Conservation (phyloP, 2,113 vertebrate species). For the Chauna torquata region DNA sequence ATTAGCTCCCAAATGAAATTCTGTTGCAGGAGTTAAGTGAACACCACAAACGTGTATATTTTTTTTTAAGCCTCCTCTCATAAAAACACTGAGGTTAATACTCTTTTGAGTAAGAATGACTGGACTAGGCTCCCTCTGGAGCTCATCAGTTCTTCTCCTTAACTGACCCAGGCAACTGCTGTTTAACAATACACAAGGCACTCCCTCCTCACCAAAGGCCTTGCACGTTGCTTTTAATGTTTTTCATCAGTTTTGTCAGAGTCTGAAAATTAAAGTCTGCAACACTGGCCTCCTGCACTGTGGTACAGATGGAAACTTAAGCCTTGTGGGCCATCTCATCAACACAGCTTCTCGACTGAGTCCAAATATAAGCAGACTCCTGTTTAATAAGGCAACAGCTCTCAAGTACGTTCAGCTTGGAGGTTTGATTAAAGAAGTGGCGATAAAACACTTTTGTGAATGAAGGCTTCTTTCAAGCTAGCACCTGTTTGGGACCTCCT, state of each 20-base stretch:
- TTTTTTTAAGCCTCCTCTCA: constrained; percentile 9
- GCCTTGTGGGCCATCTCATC: background rate
- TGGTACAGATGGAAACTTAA: background rate
- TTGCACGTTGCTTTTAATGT: background rate
- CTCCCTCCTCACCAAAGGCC: background rate
- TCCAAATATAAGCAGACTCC: background rate
- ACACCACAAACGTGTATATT: background rate
- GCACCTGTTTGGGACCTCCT: constrained; percentile 28
- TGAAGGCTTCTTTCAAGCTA: background rate
- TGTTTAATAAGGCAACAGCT: background rate
- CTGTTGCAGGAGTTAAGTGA: background rate
- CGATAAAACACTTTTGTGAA: constrained; percentile 19
- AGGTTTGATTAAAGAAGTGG: background rate
- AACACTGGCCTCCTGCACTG: background rate
- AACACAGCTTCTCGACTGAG: background rate
- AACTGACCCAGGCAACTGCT: constrained; percentile 20
- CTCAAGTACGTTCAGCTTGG: background rate
- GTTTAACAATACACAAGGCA: background rate
- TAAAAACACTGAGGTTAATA: background rate
- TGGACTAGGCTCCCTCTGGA: background rate
- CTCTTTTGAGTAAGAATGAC: background rate
- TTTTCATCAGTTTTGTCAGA: constrained; percentile 36
- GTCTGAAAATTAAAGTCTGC: background rate
- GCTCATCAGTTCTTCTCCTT: constrained; percentile 6
- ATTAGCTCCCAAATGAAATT: background rate